Evolutionary conservation across 2,113 vertebrate species (phyloP), one percentile per base, ranked within the genome.

Genomic region (Heterotis niloticus): DNA sequence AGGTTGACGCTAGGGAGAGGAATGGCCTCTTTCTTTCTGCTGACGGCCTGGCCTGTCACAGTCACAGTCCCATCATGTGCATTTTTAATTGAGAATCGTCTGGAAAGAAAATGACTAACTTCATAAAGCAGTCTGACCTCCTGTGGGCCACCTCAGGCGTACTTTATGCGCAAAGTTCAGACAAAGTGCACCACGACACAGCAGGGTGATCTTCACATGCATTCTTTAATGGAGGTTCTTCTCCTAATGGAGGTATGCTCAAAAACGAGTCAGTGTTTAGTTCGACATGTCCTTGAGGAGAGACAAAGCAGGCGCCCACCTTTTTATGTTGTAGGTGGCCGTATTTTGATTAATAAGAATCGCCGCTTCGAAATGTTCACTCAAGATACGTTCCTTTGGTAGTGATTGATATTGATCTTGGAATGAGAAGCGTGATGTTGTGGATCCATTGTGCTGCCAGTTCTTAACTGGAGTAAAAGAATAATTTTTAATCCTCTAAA

Each of bases 401-500:
- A 70, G 67, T 69, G 66, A 51, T 62, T 28, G 23, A 14, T 79
- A 77, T 79, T 79, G 78, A 79, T 79, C 62, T 20, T 16, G 28
- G 20, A 29, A 17, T 78, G 69, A 77, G 77, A 64, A 79, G 62
- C 16, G 59, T 66, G 59, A 77, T 52, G 74, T 73, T 67, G 72
- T 51, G 11, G 81, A 77, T 62, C 68, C 73, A 65, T 16, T 11
- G 28, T 18, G 52, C 76, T 23, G 23, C 17, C 7, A 18, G 52
- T 60, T 76, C 20, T 69, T 67, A 54, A 44, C 60, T n/a, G 60
- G 52, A 76, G 62, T 51, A 65, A 13, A 68, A 28, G 72, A 75
- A 54, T 78, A 60, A 64, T 73, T 57, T 69, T 82, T 77, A 67
- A 26, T 69, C 62, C 44, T 75, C 67, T 29, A 82, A 76, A 56